Evolutionary conservation across 2,888 invertebrate genomes (phyloP), one percentile per base, ranked within the genome.

Genomic region (Frankliniella fusca): DNA sequence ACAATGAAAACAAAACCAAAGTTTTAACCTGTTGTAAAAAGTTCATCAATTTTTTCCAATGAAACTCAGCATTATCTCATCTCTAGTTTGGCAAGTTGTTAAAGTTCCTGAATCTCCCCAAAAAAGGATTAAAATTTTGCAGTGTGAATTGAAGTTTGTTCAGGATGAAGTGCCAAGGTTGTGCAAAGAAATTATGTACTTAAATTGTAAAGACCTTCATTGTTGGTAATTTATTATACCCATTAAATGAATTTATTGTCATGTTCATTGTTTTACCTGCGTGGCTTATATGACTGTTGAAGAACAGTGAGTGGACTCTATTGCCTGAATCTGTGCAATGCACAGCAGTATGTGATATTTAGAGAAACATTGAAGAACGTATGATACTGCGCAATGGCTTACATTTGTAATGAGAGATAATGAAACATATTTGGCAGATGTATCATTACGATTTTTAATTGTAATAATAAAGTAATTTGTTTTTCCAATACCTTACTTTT

Each of bases 401-500:
- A 76, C 23, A 27, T 76, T 76, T 76, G 61, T 61, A 61, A 61
- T 38, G 38, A 61, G n/a, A 61, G 61, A 61, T 61, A 23, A 23
- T 76, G 70, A 12, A 12, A 12, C 70, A 76, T 1, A 54, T 76
- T 23, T 20, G 20, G 15, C 15, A 27, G 12, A 76, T 76, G 70
- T 23, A 76, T 76, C 11, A 23, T 23, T 76, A 27, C 27, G 27
- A 76, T 76, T 76, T 76, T 23, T 76, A 76, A 23, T n/a, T 76
- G 70, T 76, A 76, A 27, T 23, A 76, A 76, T 76, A 76, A 76
- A 76, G 27, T 76, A 76, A 76, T 83, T 82, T 82, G 81, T 82
- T 83, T 83, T 80, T 80, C 81, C 18, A 15, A 61, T n/a, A 12
- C 18, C 61, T 15, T 61, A 18, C 11, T 61, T 54, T 18, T 11